Conservation (phyloP, 2,888 invertebrate genomes). For the Mimumesa dahlbomi region DNA sequence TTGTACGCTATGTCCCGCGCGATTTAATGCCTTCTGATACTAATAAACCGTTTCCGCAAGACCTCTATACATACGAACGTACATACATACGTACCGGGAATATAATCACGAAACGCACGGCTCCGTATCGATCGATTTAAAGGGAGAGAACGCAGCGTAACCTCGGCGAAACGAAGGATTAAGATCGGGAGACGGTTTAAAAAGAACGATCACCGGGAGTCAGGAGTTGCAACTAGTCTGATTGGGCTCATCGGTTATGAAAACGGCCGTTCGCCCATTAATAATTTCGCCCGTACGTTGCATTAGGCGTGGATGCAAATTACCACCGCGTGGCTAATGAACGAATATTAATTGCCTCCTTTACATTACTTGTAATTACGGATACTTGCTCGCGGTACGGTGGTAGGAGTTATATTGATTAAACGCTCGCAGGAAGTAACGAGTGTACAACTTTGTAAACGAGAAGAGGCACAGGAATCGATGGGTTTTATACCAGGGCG, state of each 20-base stretch:
- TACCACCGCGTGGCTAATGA: slow-evolving; percentile 25
- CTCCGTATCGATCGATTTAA: too few relatives aligned
- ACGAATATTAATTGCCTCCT: slow-evolving; percentile 35
- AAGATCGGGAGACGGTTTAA: background rate
- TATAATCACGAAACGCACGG: too few relatives aligned
- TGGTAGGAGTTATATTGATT: slow-evolving; percentile 15
- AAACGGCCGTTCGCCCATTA: slow-evolving; percentile 11
- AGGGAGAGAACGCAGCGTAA: slow-evolving; percentile 9
- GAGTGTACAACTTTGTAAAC: too few relatives aligned
- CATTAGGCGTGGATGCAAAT: slow-evolving; percentile 12
- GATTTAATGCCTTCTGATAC: slow-evolving; percentile 59
- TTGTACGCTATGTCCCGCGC: slow-evolving; percentile 49
- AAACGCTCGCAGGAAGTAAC: slow-evolving; percentile 7
- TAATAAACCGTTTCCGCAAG: slow-evolving; percentile 59
- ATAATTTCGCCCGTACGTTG: background rate
- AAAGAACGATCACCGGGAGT: background rate
- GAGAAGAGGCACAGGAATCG: too few relatives aligned
- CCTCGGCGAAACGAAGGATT: background rate
- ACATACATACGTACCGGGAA: too few relatives aligned
- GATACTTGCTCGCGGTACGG: background rate
- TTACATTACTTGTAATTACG: slow-evolving; percentile 23
- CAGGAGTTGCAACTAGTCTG: background rate
- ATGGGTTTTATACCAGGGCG: too few relatives aligned
- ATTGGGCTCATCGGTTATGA: slow-evolving; percentile 14
- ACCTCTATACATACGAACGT: too few relatives aligned